phyloP scores from a whole-genome alignment of 1,140 invertebrate species.

The Camponotus vicinus region DNA sequence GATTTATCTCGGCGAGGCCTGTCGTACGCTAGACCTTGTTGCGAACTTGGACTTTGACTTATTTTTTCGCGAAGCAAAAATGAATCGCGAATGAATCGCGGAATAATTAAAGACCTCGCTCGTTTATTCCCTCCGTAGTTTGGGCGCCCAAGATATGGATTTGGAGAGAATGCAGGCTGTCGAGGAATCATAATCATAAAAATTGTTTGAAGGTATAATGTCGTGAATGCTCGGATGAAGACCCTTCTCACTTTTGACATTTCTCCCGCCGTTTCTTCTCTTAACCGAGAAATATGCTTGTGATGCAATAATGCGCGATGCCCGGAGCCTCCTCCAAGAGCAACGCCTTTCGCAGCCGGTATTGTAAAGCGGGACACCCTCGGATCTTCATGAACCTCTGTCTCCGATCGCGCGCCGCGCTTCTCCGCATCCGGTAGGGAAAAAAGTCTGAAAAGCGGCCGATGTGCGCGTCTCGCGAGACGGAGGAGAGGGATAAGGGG shows the following conservation, averaged over 20 bases:
- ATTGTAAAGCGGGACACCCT: constrained; percentile 34
- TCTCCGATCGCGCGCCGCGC: constrained; percentile 41
- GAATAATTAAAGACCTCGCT: too few relatives aligned
- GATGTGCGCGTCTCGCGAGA: constrained; percentile 39
- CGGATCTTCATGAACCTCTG: constrained; percentile 46
- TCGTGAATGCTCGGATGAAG: neutral
- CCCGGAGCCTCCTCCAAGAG: constrained; percentile 10
- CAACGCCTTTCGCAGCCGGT: constrained; percentile 25
- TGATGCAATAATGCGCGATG: constrained; percentile 24
- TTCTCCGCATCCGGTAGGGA: constrained; percentile 51
- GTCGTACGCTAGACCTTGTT: constrained; percentile 29
- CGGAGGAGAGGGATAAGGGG: neutral
- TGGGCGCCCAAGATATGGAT: too few relatives aligned
- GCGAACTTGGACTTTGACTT: neutral
- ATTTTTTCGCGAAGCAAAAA: too few relatives aligned
- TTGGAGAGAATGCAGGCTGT: neutral
- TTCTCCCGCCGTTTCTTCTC: neutral
- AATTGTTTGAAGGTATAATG: neutral
- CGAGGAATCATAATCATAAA: neutral
- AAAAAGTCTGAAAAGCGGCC: constrained; percentile 49
- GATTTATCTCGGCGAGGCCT: constrained; percentile 63
- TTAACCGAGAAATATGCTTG: neutral
- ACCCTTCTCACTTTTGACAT: neutral
- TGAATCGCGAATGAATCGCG: too few relatives aligned
- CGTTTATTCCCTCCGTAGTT: too few relatives aligned